Conservation (phyloP, 1,140 invertebrate species). For the Anoplophora glabripennis region DNA sequence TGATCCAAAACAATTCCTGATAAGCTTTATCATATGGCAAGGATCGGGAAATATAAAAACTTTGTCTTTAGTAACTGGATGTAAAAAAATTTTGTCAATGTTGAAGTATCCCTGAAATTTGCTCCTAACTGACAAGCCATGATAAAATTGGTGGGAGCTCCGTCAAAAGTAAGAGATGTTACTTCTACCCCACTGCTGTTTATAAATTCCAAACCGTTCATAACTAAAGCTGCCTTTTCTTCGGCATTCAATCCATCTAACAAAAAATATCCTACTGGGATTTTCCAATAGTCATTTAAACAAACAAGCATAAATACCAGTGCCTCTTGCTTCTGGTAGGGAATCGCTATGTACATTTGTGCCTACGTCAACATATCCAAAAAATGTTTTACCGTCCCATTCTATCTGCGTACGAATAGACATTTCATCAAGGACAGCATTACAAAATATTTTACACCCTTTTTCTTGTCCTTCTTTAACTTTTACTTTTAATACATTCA, state of each 20-base stretch:
- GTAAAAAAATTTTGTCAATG: slow-evolving; percentile 19
- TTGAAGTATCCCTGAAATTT: slow-evolving; percentile 10
- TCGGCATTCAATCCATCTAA: slow-evolving; percentile 9
- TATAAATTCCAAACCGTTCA: slow-evolving; percentile 16
- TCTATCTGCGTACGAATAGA: slow-evolving; percentile 23
- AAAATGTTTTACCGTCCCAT: slow-evolving; percentile 29
- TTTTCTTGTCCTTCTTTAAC: too few relatives aligned
- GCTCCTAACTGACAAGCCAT: slow-evolving; percentile 20
- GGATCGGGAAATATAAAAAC: slow-evolving; percentile 17
- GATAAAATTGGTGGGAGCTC: slow-evolving; percentile 12
- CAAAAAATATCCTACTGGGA: too few relatives aligned
- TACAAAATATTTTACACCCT: too few relatives aligned
- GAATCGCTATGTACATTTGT: slow-evolving; percentile 21
- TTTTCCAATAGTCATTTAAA: slow-evolving; percentile 42
- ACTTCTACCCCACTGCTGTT: slow-evolving; percentile 9
- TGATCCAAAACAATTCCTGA: slow-evolving; percentile 19
- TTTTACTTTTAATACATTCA: slow-evolving; percentile 38
- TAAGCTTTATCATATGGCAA: slow-evolving; percentile 22
- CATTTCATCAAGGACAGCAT: slow-evolving; percentile 35
- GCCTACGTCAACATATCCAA: slow-evolving; percentile 40
- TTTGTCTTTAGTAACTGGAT: slow-evolving; percentile 19
- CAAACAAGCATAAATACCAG: slow-evolving; percentile 41
- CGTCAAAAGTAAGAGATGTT: slow-evolving; percentile 28
- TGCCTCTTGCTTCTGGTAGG: slow-evolving; percentile 36
- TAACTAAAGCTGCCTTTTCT: slow-evolving; percentile 22